Evolutionary conservation across 2,888 invertebrate genomes (phyloP), one percentile per base, ranked within the genome.

Genomic region (Apoda limacodes): DNA sequence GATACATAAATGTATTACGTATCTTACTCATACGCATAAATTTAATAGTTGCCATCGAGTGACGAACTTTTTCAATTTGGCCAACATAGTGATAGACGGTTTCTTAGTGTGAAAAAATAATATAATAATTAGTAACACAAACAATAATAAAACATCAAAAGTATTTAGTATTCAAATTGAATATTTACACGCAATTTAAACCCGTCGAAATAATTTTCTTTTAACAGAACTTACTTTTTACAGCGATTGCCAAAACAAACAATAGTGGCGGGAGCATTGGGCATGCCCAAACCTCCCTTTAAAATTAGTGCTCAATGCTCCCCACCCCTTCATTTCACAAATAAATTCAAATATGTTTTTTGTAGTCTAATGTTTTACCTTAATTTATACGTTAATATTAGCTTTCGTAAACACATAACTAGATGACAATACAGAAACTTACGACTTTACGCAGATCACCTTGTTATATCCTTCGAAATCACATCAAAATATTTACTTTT

Each of bases 21-120:
- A 40, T 39, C 35, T 46, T 46, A 27, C 43, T 46, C 34, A 37
- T 10, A 12, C 46, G 29, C 43, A 46, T 45, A 42, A 34, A 34
- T 38, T 38, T 48, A 3, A 43, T 34, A 23, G 41, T 43, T 30
- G 46, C 42, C 46, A 34, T 34, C 17, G 34, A 24, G 9, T 28
- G 38, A 43, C 37, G 38, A 40, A 35, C 15, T 21, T 37, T 40
- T 34, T 38, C 37, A 12, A 40, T 44, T 40, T 13, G 34, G 21
- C 46, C 41, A 23, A 41, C 39, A 39, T 44, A 44, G 25, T 44
- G 46, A 19, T 32, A 24, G 21, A 33, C 26, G 22, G 13, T 28
- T 24, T 32, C 26, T 32, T 32, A 14, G 29, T 39, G 28, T 43
- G 22, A 37, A 34, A 30, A 22, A 34, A 34, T 28, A 23, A 19